phyloP scores from a whole-genome alignment of 2,888 invertebrate genomes.

The Lasiommata megera region DNA sequence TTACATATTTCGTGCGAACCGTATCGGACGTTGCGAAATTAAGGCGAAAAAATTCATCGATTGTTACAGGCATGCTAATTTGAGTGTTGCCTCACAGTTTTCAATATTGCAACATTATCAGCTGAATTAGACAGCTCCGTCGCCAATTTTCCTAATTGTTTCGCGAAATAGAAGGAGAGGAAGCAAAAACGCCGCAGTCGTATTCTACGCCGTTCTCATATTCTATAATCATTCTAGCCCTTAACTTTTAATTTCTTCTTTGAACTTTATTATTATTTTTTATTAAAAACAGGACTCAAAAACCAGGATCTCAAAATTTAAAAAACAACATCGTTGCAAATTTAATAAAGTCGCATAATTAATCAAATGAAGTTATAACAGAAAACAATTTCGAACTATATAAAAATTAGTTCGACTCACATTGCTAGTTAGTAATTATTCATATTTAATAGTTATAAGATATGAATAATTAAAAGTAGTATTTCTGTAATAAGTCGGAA shows the following conservation, averaged over 20 bases:
- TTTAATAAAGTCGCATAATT: too few species aligned
- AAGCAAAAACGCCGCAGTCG: not conserved
- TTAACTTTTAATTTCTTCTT: not conserved
- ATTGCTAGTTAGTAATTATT: too few species aligned
- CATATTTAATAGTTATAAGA: too few species aligned
- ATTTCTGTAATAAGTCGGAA: too few species aligned
- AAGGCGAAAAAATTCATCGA: conserved; percentile 54
- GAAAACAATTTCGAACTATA: too few species aligned
- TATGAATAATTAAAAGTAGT: too few species aligned
- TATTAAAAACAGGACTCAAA: too few species aligned
- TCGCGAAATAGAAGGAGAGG: not conserved
- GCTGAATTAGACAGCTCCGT: conserved; percentile 7
- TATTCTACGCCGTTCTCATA: not conserved
- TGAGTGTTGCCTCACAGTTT: conserved; percentile 46
- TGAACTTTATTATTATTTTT: too few species aligned
- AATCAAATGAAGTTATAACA: too few species aligned
- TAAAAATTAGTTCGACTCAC: too few species aligned
- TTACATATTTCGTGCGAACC: conserved; percentile 71
- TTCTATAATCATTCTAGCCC: not conserved
- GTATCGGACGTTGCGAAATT: conserved; percentile 66
- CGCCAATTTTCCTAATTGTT: conserved; percentile 7
- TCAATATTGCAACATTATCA: conserved; percentile 17
- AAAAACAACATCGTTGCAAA: too few species aligned
- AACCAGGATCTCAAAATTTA: too few species aligned
- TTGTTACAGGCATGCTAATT: conserved; percentile 72